Evolutionary conservation across 2,888 invertebrate genomes (phyloP).

Genomic region (Drosophila demipolita): DNA sequence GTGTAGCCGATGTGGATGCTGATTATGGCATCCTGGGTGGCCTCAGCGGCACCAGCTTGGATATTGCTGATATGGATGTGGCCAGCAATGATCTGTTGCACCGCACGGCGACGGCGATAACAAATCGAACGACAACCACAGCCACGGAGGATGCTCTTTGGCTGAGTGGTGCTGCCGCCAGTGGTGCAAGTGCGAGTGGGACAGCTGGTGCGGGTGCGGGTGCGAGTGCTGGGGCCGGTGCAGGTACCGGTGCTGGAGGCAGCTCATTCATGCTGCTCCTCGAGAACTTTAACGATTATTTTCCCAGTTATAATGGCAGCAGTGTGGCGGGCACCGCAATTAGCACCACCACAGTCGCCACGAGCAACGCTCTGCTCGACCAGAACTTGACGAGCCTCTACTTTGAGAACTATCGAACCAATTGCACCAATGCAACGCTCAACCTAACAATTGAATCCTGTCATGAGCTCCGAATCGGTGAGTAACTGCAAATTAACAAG

Average conservation of each 20-base stretch:
- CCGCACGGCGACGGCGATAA: slow-evolving; percentile 60
- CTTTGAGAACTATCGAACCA: slow-evolving; percentile 81
- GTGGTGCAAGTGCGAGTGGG: background rate
- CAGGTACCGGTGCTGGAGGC: slow-evolving; percentile 56
- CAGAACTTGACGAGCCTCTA: slow-evolving; percentile 82
- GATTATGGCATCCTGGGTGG: slow-evolving; percentile 77
- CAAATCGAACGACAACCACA: slow-evolving; percentile 47
- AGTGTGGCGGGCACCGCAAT: slow-evolving; percentile 82
- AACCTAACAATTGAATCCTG: slow-evolving; percentile 72
- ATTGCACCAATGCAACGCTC: slow-evolving; percentile 84
- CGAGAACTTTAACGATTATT: slow-evolving; percentile 92
- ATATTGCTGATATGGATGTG: slow-evolving; percentile 33
- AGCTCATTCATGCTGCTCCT: slow-evolving; percentile 88
- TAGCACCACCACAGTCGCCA: slow-evolving; percentile 64
- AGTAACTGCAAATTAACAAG: slow-evolving; percentile 43
- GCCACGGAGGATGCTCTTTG: slow-evolving; percentile 44
- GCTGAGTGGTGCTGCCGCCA: slow-evolving; percentile 36
- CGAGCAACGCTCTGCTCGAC: slow-evolving; percentile 73
- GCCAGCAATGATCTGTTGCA: slow-evolving; percentile 53
- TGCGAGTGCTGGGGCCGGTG: slow-evolving; percentile 3
- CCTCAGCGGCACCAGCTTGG: slow-evolving; percentile 53
- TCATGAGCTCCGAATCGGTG: slow-evolving; percentile 81
- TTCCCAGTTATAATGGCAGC: slow-evolving; percentile 86
- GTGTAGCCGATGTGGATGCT: slow-evolving; percentile 69
- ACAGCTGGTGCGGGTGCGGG: slow-evolving; percentile 6